Base-by-base conservation (phyloP, 2,797 vertebrate species). In the Hippocampus kuda region DNA sequence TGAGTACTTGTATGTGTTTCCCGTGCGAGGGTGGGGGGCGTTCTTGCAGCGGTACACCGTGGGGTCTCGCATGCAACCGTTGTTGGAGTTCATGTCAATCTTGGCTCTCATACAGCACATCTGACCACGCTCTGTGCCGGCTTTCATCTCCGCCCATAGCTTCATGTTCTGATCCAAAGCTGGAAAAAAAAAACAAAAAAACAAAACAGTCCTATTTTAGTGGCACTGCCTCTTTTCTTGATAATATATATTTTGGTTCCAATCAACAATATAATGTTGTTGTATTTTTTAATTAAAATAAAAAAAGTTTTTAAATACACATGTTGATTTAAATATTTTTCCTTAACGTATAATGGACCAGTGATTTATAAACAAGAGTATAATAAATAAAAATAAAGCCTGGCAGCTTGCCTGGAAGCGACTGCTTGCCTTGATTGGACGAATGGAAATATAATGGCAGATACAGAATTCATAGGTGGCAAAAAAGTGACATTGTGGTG, bases 1-100 rank as follows among this genome's bases (percentile, higher is more conserved):
- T 9, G 8, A 20, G 27, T 83, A 99, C 97, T 89, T 97, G 91
- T 95, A 97, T 16, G 89, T 90, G 72, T 0, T 88, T 70, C 92
- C 93, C 0, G 96, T 98, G 80, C 96, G 94, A 44, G 97, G 96
- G 73, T 99, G 97, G 51, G 94, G 91, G 0, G 93, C 63, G 66
- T 92, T 94, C 87, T 99, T 99, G 91, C 97, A 99, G 76, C 97
- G 94, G 88, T 94, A 99, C 42, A 99, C 89, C 1, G 96, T 94
- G 62, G 97, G 97, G 84, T 99, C 97, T 72, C 97, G 93, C 93
- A 99, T 74, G 79, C 97, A 99, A 69, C 97, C 97, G 20, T 99
- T 99, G 89, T 99, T 99, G 86, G 95, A 98, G 82, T 12, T 92
- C 97, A 99, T 99, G 90, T 98, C 95, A 18, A 99, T 97, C 90